Evolutionary conservation across 1,140 invertebrate genomes (phyloP).

Genomic region (Arion vulgaris): DNA sequence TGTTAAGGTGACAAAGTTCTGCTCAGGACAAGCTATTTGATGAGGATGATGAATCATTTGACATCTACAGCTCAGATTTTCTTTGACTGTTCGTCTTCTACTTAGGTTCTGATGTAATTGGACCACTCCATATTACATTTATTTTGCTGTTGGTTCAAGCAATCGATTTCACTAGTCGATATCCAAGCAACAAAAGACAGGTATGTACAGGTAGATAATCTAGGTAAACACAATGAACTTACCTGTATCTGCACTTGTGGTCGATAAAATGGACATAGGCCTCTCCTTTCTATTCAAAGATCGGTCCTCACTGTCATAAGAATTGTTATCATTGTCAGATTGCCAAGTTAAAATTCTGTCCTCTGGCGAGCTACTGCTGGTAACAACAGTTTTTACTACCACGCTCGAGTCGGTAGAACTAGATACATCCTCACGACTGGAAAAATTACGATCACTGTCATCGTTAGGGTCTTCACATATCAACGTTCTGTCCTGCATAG

Average conservation of each 20-base stretch:
- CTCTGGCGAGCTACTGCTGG: not conserved
- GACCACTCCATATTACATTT: no score
- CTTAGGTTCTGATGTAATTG: no score
- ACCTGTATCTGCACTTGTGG: constrained; percentile 67
- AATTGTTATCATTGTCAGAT: not conserved
- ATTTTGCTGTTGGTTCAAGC: no score
- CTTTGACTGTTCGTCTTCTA: no score
- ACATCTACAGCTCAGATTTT: no score
- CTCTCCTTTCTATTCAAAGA: constrained; percentile 52
- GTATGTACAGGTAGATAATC: no score
- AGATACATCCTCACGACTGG: not conserved
- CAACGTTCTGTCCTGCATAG: constrained; percentile 15
- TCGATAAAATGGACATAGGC: constrained; percentile 61
- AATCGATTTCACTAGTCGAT: no score
- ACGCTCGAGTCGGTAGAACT: not conserved
- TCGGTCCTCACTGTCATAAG: not conserved
- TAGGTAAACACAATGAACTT: no score
- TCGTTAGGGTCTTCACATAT: not conserved
- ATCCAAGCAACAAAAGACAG: no score
- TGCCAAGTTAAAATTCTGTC: not conserved
- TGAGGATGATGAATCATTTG: no score
- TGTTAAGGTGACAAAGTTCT: no score
- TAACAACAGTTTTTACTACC: not conserved
- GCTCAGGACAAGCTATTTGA: no score
- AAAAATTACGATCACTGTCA: not conserved